Evolutionary conservation across 2,113 vertebrate genomes (phyloP).

Genomic region (Pseudonaja textilis): DNA sequence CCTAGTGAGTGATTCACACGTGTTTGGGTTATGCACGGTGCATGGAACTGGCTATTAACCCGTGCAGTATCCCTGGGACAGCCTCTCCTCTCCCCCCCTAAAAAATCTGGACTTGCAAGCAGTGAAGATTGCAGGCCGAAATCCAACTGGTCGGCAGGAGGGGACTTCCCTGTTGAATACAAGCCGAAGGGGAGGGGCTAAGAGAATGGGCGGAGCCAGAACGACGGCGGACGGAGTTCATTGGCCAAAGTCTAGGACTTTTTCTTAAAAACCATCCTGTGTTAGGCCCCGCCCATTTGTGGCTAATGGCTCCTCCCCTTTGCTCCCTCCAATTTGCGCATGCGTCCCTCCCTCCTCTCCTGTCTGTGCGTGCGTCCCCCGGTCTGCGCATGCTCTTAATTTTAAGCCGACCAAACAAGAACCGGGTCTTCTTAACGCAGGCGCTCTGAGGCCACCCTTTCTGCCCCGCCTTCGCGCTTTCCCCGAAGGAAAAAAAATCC

Average conservation of each 20-base stretch:
- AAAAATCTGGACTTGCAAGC: background rate
- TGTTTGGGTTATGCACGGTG: background rate
- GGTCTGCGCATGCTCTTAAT: background rate
- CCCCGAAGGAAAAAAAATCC: background rate
- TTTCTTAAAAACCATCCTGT: background rate
- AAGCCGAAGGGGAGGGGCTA: background rate
- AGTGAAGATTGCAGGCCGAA: background rate
- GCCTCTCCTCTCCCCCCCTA: rapidly evolving
- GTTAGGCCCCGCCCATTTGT: background rate
- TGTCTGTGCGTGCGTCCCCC: too few species aligned
- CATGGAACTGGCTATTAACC: background rate
- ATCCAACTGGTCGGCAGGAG: background rate
- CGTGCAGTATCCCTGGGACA: background rate
- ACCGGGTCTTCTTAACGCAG: background rate
- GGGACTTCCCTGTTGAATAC: background rate
- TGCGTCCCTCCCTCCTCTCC: background rate
- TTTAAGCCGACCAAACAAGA: background rate
- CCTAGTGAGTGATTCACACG: background rate
- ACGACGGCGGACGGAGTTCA: background rate
- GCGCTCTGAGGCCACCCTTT: background rate
- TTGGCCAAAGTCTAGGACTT: background rate
- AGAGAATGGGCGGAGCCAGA: background rate
- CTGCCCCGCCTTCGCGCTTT: background rate
- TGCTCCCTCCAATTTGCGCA: background rate
- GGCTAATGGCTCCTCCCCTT: background rate